phyloP scores from a whole-genome alignment of 2,888 invertebrate genomes.

The Stenotaenia linearis region DNA sequence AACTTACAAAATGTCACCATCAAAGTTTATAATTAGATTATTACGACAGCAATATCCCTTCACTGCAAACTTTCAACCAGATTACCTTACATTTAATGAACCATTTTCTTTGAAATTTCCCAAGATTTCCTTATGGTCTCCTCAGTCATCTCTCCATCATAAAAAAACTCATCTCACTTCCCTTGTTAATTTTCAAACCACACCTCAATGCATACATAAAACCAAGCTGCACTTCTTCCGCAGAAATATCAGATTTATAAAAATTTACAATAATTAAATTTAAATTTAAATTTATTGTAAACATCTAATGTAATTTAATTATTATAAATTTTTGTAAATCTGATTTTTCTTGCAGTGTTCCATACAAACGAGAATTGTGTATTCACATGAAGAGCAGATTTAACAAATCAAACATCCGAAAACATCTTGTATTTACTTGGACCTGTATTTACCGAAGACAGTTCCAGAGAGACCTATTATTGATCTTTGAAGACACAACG shows the following conservation, averaged over 20 bases:
- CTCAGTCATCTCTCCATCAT: not conserved
- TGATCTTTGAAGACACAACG: not conserved
- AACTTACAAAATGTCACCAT: no score
- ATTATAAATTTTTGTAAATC: no score
- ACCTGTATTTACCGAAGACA: not conserved
- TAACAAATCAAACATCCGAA: not conserved
- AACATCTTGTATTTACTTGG: not conserved
- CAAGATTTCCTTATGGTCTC: not conserved
- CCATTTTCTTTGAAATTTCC: not conserved
- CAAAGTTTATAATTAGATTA: not conserved
- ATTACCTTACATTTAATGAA: not conserved
- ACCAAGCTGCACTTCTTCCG: no score
- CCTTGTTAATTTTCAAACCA: not conserved
- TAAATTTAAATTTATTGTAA: no score
- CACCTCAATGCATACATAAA: no score
- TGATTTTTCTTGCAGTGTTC: no score
- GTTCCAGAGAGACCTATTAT: not conserved
- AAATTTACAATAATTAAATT: no score
- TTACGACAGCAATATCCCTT: not conserved
- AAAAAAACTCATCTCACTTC: not conserved
- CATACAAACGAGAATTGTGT: no score
- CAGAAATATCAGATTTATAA: no score
- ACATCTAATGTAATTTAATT: no score
- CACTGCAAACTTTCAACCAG: not conserved
- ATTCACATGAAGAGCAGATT: no score